Base-by-base conservation (phyloP, 1,140 invertebrate genomes). In the Micrasema minimum region DNA sequence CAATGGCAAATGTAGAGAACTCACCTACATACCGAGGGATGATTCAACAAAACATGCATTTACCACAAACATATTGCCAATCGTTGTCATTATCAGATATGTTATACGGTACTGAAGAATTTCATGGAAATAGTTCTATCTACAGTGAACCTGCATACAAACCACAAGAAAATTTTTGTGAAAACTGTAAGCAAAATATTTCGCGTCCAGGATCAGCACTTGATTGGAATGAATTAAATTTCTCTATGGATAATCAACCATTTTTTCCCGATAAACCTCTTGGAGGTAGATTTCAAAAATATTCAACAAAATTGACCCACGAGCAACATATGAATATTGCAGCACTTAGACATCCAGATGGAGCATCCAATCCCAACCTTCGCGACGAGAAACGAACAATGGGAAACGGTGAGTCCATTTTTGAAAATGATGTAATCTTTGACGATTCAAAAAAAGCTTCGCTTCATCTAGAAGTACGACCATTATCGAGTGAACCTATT, bases 331-430 rank as follows among this genome's bases (percentile, higher is more conserved):
- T 71, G 6, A 81, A 91, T 75, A 90, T 94, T 80, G 91, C 92
- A 2, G 90, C 90, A 67, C 81, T 94, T 11, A 86, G 92, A 76
- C 93, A 95, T 83, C 94, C 94, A 1, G 94, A 96, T 78, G 94
- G 94, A 41, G 93, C 94, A 23, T 96, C 94, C 3, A 94, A 96
- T 87, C 93, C 94, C 10, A 94, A 95, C 85, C 85, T 96, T 75
- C 88, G 88, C 43, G 90, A 89, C 81, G 91, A 91, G 83, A 85
- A 83, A 65, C 76, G 90, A 76, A 81, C 88, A 76, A 90, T 90
- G 0, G 88, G 90, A 4, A 92, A 90, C 74, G 90, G 91, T 0
- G 88, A 88, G 2, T 88, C 88, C 0, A 85, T 86, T 9, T 85
- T 87, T 73, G 85, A 89, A 80, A 81, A 87, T 65, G 84, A 88